These are phyloP conservation scores for Synchiropus splendidus DNA, from an alignment of 2,113 vertebrate genomes.

Conservation along the genomic window DNA sequence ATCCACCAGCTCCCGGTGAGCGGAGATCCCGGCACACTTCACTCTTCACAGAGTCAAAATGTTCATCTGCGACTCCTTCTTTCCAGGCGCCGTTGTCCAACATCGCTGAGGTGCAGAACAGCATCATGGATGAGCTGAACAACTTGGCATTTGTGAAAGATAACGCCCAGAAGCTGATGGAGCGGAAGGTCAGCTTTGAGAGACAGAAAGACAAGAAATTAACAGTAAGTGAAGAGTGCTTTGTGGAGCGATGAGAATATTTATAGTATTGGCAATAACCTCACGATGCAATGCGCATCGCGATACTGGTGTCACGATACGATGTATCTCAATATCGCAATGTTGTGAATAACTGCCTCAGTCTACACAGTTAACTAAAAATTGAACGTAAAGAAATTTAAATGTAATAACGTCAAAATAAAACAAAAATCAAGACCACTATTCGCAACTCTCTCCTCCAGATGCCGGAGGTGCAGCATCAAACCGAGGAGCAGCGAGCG, in stretches of 20 bases:
- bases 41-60: constrained; percentile 1
- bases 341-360: no score
- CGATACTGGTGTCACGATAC: no score
- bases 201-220: constrained; percentile 74
- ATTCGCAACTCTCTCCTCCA: constrained; percentile 15
- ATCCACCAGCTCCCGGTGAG: constrained; percentile 71
- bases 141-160: constrained; percentile 85
- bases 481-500: constrained; percentile 75
- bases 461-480: constrained; percentile 71
- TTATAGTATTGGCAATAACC: no score
- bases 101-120: constrained; percentile 79
- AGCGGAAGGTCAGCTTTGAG: constrained; percentile 91
- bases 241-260: no score
- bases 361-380: no score
- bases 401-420: no score
- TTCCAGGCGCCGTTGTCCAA: constrained; percentile 72
- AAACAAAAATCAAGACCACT: no score
- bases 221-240: constrained; percentile 59
- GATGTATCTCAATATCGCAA: no score
- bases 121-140: constrained; percentile 82
- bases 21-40: constrained; percentile 1
- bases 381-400: no score
- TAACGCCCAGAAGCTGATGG: constrained; percentile 79
- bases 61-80: constrained; percentile 15
- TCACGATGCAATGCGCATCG: no score